Evolutionary conservation across 2,888 invertebrate species (phyloP).

Genomic region (Ommatoiulus sabulosus): DNA sequence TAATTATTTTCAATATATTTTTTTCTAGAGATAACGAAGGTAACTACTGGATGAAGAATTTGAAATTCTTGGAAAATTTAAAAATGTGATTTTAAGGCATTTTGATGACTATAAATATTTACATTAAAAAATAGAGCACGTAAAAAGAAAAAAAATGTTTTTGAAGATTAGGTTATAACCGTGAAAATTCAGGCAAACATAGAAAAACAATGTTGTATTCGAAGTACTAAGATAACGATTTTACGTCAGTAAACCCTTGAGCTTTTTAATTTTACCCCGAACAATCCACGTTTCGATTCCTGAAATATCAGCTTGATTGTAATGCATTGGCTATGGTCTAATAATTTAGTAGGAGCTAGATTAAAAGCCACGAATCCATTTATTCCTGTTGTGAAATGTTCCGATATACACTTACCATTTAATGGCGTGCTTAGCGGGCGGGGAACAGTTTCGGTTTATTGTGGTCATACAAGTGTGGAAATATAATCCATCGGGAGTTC

Average conservation of each 20-base stretch:
- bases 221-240: neutral
- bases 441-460: neutral
- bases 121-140: no score
- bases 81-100: no score
- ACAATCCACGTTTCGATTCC: neutral
- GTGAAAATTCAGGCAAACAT: no score
- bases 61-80: no score
- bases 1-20: no score
- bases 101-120: no score
- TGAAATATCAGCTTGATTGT: neutral
- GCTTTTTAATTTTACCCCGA: neutral
- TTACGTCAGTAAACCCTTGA: neutral
- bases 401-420: neutral
- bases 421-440: conserved; percentile 15
- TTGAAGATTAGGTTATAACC: no score
- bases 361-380: neutral
- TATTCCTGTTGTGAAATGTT: neutral
- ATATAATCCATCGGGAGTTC: neutral
- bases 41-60: no score
- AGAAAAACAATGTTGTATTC: no score
- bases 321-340: neutral
- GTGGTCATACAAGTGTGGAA: neutral
- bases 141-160: no score
- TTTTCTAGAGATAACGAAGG: no score
- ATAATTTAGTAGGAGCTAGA: neutral